Evolutionary conservation across 2,113 vertebrate genomes (phyloP).

Genomic region (Pogona vitticeps): DNA sequence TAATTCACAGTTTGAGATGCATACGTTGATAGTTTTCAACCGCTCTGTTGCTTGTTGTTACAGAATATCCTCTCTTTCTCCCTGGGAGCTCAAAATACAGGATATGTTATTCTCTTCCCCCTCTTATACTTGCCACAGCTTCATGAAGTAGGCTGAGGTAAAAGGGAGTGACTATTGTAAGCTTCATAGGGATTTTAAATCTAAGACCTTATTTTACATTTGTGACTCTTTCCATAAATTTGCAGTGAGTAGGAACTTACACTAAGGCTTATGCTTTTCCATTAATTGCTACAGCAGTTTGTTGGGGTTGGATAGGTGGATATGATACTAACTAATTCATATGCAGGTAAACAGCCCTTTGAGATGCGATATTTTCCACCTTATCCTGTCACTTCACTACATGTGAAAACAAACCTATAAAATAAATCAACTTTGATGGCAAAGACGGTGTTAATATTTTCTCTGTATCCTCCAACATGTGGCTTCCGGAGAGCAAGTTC

Average conservation of each 20-base stretch:
- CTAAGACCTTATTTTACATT: background rate
- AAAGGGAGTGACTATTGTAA: background rate
- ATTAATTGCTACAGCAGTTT: background rate
- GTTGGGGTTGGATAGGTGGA: no score
- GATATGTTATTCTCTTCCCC: background rate
- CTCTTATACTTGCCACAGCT: background rate
- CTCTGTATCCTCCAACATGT: background rate
- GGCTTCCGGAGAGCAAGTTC: background rate
- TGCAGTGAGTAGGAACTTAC: background rate
- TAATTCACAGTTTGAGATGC: background rate
- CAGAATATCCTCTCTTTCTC: background rate
- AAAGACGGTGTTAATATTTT: conserved; percentile 21
- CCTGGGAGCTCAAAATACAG: background rate
- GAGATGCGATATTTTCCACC: no score
- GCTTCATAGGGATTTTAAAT: background rate
- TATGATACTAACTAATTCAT: no score
- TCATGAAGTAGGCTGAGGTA: background rate
- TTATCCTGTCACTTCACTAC: conserved; percentile 28
- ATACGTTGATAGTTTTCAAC: background rate
- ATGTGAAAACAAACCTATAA: conserved; percentile 45
- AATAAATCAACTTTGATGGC: conserved; percentile 2
- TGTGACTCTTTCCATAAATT: background rate
- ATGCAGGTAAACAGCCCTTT: no score
- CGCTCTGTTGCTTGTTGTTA: background rate
- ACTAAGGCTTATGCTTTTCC: conserved; percentile 8